A percentile compares a stretch with the other conserved stretches of the same genome.
These are phyloP conservation scores for Myxocyprinus asiaticus DNA, from an alignment of 2,113 vertebrate genomes.

Conservation along the genomic window DNA sequence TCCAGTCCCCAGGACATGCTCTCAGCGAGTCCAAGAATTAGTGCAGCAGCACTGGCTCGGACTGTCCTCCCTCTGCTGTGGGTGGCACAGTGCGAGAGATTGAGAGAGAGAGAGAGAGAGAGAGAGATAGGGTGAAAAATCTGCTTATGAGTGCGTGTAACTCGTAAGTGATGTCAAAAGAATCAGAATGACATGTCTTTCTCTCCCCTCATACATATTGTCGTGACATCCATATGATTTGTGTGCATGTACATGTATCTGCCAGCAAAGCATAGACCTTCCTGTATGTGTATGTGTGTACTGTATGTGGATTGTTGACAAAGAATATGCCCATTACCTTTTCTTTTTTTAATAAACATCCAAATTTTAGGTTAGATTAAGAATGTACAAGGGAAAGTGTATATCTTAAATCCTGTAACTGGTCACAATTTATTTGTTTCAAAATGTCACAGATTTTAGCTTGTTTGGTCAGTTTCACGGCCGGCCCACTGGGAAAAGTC, in stretches of 20 bases:
- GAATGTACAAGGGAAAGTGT: too few species aligned
- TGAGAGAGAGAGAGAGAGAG: conserved; percentile 42
- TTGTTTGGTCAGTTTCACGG: too few species aligned
- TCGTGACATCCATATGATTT: not conserved
- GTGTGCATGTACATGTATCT: conserved; percentile 8
- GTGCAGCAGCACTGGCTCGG: conserved; percentile 63
- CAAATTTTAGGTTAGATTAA: too few species aligned
- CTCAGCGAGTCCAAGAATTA: conserved; percentile 65
- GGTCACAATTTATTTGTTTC: too few species aligned
- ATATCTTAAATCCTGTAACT: too few species aligned
- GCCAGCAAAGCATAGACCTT: too few species aligned
- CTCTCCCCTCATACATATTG: not conserved
- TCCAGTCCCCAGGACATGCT: conserved; percentile 66
- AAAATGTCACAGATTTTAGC: too few species aligned
- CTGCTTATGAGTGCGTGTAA: conserved; percentile 3
- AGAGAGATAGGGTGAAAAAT: too few species aligned
- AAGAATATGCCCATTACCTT: too few species aligned
- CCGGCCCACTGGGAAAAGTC: too few species aligned
- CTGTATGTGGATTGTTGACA: too few species aligned
- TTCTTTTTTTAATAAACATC: too few species aligned
- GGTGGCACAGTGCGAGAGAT: conserved; percentile 61
- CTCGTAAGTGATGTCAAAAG: conserved; percentile 41
- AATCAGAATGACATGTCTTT: conserved; percentile 12
- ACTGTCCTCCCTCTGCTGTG: conserved; percentile 67
- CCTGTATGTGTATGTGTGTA: not conserved